phyloP scores from a whole-genome alignment of 1,140 invertebrate genomes.

The Phymorhynchus buccinoides region DNA sequence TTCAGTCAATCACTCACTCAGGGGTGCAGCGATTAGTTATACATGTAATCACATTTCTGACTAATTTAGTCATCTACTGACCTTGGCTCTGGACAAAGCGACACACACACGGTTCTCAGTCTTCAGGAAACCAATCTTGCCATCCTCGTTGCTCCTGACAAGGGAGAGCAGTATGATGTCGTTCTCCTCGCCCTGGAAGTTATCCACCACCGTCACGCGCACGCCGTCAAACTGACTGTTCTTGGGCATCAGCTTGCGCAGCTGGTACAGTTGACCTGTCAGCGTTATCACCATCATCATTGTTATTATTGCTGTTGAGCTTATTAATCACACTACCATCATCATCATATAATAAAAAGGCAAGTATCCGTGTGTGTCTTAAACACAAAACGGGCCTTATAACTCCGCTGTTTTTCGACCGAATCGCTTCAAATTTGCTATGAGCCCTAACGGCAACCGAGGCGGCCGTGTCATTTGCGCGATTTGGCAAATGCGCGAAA shows the following conservation, averaged over 20 bases:
- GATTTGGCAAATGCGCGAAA: too few relatives aligned
- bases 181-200: constrained; percentile 84
- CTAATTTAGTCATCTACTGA: too few relatives aligned
- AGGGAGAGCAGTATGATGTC: constrained; percentile 88
- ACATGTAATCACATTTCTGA: too few relatives aligned
- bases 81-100: constrained; percentile 85
- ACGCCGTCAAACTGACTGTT: constrained; percentile 48
- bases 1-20: too few relatives aligned
- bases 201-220: constrained; percentile 82
- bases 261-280: constrained; percentile 14
- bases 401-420: too few relatives aligned
- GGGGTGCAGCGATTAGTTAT: too few relatives aligned
- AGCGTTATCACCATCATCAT: not conserved
- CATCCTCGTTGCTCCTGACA: constrained; percentile 80
- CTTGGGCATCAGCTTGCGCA: constrained; percentile 1
- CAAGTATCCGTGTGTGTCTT: too few relatives aligned
- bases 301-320: too few relatives aligned
- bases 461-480: too few relatives aligned
- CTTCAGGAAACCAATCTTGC: constrained; percentile 85
- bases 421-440: too few relatives aligned
- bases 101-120: constrained; percentile 86
- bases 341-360: not conserved
- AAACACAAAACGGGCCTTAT: too few relatives aligned
- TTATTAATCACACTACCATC: not conserved
- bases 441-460: too few relatives aligned